Percentiles rank a stretch among this genome's conserved stretches.
These are phyloP conservation scores for Amblyjoppa proteus DNA, from an alignment of 2,888 invertebrate species.

Conservation along the genomic window DNA sequence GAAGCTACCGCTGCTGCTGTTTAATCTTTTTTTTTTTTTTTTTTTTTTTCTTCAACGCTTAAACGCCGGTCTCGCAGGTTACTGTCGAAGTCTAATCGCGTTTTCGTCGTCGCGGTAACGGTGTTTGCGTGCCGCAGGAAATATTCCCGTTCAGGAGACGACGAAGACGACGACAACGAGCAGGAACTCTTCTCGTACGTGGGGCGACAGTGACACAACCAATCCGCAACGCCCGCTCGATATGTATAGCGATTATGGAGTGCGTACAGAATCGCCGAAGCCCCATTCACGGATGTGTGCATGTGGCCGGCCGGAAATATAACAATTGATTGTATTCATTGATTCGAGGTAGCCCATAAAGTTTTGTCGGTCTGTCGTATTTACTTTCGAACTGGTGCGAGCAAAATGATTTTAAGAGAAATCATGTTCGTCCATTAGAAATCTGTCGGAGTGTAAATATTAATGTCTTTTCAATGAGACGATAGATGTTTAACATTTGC, in stretches of 20 bases:
- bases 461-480: not conserved
- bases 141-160: conserved; percentile 75
- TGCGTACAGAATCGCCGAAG: conserved; percentile 8
- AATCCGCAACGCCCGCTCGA: conserved; percentile 21
- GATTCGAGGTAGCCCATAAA: not conserved
- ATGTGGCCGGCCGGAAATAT: not conserved
- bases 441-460: not conserved
- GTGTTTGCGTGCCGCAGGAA: conserved; percentile 75
- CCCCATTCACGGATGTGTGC: conserved; percentile 22
- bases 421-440: not conserved
- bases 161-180: conserved; percentile 40
- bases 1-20: not conserved
- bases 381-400: not conserved
- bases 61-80: conserved; percentile 5
- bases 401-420: not conserved
- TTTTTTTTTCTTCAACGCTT: not conserved
- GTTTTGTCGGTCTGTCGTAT: not conserved
- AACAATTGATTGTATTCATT: not conserved
- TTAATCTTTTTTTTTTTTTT: not conserved
- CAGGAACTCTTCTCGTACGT: conserved; percentile 26
- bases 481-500: too few relatives aligned
- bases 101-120: conserved; percentile 75
- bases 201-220: not conserved
- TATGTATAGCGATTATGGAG: conserved; percentile 32
- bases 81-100: conserved; percentile 62